A percentile compares a stretch with the other conserved stretches of the same genome.
phyloP scores from a whole-genome alignment of 2,888 invertebrate species.

The Tetragnatha montana region DNA sequence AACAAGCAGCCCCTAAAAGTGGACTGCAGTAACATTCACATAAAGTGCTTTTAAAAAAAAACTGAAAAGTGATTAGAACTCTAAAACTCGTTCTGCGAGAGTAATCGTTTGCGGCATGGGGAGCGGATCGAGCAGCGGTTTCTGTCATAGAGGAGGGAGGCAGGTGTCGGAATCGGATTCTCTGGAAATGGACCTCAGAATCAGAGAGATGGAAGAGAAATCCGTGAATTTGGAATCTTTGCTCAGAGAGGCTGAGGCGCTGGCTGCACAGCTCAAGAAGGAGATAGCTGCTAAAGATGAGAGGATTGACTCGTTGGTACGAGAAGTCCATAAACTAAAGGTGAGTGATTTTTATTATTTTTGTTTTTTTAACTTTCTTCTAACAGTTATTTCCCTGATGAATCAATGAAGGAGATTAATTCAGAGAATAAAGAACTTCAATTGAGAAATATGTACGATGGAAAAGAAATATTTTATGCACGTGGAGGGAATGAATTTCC shows the following conservation, averaged over 20 bases:
- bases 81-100: not conserved
- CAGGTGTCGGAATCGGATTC: slow-evolving; percentile 53
- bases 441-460: no score
- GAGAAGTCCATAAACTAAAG: slow-evolving; percentile 84
- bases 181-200: slow-evolving; percentile 60
- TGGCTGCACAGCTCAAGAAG: slow-evolving; percentile 46
- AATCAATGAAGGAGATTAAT: not conserved
- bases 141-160: slow-evolving; percentile 26
- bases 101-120: slow-evolving; percentile 38
- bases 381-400: not conserved
- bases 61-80: not conserved
- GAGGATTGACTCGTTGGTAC: slow-evolving; percentile 41
- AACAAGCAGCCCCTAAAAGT: no score
- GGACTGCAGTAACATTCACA: no score
- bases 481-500: no score
- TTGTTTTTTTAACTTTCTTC: not conserved
- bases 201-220: slow-evolving; percentile 56
- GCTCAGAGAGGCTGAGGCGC: slow-evolving; percentile 53
- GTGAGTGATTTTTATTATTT: slow-evolving; percentile 76
- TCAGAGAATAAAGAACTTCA: no score
- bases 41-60: no score
- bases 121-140: slow-evolving; percentile 39
- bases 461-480: no score
- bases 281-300: slow-evolving; percentile 45
- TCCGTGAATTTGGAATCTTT: slow-evolving; percentile 42